Evolutionary conservation across 2,797 vertebrate species (phyloP).

Genomic region (Dipus sagitta): DNA sequence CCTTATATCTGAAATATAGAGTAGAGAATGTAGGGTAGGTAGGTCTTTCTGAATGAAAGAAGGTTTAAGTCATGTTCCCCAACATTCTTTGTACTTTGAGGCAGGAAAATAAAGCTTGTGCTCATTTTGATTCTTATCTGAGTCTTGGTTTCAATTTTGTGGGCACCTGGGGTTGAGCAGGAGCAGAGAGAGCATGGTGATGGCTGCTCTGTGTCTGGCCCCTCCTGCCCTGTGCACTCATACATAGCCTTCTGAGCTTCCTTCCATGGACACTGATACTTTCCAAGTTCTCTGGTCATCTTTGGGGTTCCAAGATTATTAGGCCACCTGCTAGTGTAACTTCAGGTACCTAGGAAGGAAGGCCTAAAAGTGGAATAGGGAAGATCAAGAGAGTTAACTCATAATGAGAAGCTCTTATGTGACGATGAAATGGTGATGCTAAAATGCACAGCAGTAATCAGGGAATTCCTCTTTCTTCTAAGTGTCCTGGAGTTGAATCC

Average conservation of each 20-base stretch:
- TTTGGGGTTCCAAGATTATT: neutral
- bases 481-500: neutral
- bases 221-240: neutral
- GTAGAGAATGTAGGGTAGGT: neutral
- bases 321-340: neutral
- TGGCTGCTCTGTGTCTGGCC: neutral
- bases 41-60: slow-evolving; percentile 59
- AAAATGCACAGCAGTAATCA: neutral
- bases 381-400: neutral
- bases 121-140: slow-evolving; percentile 55
- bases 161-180: neutral
- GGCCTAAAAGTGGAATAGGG: neutral
- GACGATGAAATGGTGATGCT: neutral
- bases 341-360: neutral
- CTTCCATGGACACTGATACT: neutral
- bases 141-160: slow-evolving; percentile 60
- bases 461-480: neutral
- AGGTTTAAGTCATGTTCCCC: slow-evolving; percentile 17
- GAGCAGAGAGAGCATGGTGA: neutral
- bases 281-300: neutral
- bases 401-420: neutral
- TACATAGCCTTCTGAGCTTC: neutral
- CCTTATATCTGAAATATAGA: neutral
- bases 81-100: neutral
- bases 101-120: slow-evolving; percentile 22